phyloP scores from a whole-genome alignment of 2,888 invertebrate genomes.

The Omphaloscelis lunosa region DNA sequence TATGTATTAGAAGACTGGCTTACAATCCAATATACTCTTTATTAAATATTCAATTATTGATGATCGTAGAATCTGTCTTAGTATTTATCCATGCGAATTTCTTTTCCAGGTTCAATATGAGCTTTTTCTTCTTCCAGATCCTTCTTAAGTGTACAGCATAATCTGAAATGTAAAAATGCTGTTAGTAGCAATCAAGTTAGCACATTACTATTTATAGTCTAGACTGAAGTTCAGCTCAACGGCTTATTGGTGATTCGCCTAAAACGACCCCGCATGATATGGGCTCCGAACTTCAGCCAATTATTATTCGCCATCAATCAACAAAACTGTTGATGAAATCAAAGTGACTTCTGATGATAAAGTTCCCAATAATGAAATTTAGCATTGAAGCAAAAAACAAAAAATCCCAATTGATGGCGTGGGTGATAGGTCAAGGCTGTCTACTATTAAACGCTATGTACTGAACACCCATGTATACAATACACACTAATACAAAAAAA shows the following conservation, averaged over 20 bases:
- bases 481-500: no score
- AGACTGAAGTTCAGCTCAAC: not conserved
- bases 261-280: no score
- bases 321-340: not conserved
- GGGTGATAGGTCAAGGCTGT: not conserved
- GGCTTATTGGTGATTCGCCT: no score
- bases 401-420: not conserved
- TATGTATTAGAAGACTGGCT: not conserved
- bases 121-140: slow-evolving; percentile 70
- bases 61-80: not conserved
- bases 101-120: not conserved
- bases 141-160: slow-evolving; percentile 70
- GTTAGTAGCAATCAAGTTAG: not conserved
- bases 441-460: not conserved
- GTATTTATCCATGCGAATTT: slow-evolving; percentile 29
- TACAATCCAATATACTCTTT: not conserved
- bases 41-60: not conserved
- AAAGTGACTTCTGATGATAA: not conserved
- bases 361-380: not conserved
- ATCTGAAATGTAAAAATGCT: slow-evolving; percentile 56
- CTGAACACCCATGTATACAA: no score
- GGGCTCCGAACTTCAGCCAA: not conserved
- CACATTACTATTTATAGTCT: no score
- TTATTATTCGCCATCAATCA: not conserved
- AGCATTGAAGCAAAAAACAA: not conserved